Base-by-base conservation (phyloP, 2,113 vertebrate genomes). In the Mormyrus iriodes region DNA sequence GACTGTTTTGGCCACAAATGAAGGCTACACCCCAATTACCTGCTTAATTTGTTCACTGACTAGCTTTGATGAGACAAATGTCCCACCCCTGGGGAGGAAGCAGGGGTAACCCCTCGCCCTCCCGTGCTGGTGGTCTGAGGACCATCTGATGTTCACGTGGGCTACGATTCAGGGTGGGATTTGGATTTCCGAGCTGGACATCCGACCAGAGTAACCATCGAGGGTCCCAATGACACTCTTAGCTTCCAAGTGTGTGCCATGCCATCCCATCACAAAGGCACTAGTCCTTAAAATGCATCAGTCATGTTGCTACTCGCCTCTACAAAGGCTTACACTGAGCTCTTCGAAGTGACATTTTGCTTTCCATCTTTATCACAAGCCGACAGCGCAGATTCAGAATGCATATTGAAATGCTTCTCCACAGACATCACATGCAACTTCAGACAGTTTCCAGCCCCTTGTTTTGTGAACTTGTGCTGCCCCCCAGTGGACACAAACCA, bases 171-270 rank as follows among this genome's bases (percentile, higher is more conserved):
- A 49, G 58, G 65, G 27, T n/a, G 61, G 58, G 61, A 73, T 73
- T 88, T 88, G 42, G 58, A 88, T 73, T 48, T 48, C 65, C 19
- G 73, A 88, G 49, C n/a, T n/a, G 31, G 58, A 58, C 44, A 49
- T 44, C 42, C 58, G 19, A n/a, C 44, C 13, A 69, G 44, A 61
- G 15, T 24, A 69, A 49, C 48, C 27, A n/a, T 61, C 24, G 46
- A 73, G 9, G 3, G n/a, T 31, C 27, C 13, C 5, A 3, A 39
- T 5, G 0, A 17, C 10, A 3, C 69, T 76, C 69, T 76, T 58
- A 88, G 42, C 10, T 52, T 9, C 19, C 87, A 76, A 4, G 31
- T 31, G n/a, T 76, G 27, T 35, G 19, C 17, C 44, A 39, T 0
- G 21, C 31, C 31, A 55, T 9, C 61, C 46, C 10, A 2, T 15